Evolutionary conservation across 2,113 vertebrate genomes (phyloP).

Genomic region (Globicephala melas): DNA sequence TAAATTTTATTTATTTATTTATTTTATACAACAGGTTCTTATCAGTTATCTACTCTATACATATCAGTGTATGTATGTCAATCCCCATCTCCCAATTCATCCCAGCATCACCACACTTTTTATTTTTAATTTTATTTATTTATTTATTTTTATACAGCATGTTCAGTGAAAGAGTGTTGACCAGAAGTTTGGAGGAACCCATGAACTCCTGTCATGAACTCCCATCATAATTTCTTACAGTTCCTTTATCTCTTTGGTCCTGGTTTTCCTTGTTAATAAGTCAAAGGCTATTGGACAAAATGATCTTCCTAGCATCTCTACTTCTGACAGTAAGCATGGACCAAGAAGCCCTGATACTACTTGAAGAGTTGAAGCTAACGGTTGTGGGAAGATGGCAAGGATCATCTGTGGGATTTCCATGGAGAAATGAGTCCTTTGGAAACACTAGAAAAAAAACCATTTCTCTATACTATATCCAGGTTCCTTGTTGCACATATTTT

Average conservation of each 20-base stretch:
- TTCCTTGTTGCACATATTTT: neutral
- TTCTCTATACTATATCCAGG: neutral
- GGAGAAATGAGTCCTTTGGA: neutral
- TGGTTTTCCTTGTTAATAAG: neutral
- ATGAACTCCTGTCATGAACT: neutral
- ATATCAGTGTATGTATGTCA: no score
- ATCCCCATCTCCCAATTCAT: no score
- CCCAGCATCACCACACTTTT: no score
- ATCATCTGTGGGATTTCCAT: neutral
- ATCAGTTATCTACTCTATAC: no score
- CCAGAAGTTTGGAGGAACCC: neutral
- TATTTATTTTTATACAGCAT: no score
- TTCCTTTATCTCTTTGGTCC: neutral
- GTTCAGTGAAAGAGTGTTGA: neutral
- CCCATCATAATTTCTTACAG: neutral
- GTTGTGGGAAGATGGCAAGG: neutral
- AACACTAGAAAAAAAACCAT: conserved; percentile 1
- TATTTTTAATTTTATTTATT: no score
- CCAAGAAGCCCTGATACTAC: neutral
- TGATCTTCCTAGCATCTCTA: neutral
- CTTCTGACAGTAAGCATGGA: neutral
- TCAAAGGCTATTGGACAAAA: neutral
- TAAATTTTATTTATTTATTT: no score
- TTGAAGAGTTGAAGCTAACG: neutral
- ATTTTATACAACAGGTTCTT: no score